Conservation (phyloP, 2,797 vertebrate species). For the Mormyrops boulengeri region DNA sequence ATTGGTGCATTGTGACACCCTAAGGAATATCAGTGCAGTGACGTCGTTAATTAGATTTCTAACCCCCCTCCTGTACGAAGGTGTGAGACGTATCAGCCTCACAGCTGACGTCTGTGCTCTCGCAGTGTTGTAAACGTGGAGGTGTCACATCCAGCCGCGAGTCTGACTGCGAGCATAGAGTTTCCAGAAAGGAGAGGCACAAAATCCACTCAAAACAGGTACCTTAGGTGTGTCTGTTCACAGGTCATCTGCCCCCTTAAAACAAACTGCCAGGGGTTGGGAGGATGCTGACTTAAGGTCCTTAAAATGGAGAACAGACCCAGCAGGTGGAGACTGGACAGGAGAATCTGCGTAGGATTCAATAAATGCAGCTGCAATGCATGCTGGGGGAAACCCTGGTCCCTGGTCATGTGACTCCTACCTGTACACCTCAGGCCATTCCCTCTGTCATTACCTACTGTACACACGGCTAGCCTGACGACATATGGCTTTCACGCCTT, state of each 20-base stretch:
- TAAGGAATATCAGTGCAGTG: neutral
- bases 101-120: neutral
- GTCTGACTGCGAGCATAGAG: neutral
- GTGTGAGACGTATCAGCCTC: neutral
- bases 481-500: neutral
- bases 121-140: neutral
- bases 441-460: neutral
- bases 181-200: neutral
- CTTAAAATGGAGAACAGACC: neutral
- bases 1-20: neutral
- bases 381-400: neutral
- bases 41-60: slow-evolving; percentile 19
- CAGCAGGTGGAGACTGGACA: neutral
- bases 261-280: neutral
- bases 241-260: neutral
- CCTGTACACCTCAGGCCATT: neutral
- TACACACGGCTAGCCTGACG: neutral
- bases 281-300: neutral
- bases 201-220: neutral
- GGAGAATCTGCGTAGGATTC: neutral
- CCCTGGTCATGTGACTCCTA: neutral
- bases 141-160: neutral
- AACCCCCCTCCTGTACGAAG: neutral
- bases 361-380: neutral
- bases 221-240: neutral